Base-by-base conservation (phyloP, 2,797 vertebrate genomes). In the Sciurus vulgaris region DNA sequence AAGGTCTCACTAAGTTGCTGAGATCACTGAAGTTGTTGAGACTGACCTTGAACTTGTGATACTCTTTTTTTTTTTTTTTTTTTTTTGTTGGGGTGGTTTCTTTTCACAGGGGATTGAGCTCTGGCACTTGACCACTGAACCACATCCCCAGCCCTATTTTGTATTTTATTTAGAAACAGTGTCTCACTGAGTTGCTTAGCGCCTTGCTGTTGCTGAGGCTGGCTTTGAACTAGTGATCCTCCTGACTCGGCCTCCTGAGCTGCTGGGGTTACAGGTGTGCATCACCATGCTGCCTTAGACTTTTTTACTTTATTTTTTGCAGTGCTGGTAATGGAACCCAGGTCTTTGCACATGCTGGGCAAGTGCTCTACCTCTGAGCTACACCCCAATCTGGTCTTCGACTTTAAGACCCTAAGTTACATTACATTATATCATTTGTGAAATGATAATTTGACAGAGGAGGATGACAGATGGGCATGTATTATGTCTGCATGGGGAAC, bases 381-480 rank as follows among this genome's bases (percentile, higher is more conserved):
- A 13, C 22, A n/a, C 6, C 35, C 7, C 51, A 13, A 10, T 54
- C 76, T 95, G 28, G 49, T 70, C 20, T 59, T 59, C 35, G 51
- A 63, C 44, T 51, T 87, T 61, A 86, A 86, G 51, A 44, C 51
- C 41, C 33, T 65, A 65, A 47, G 56, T 56, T 22, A 22, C 54
- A 41, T 92, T 87, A 67, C 35, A 89, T 86, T 73, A 56, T 44
- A 56, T 93, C 70, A 20, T 76, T 30, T 81, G 35, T 70, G 51
- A 92, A 61, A 63, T 81, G 33, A 38, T 82, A n/a, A 49, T 82
- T 87, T 91, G 77, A 83, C 44, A 47, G 5, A 82, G 69, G 54
- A 89, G 44, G 51, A 22, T 83, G 88, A n/a, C 44, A 61, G 44
- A 20, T 56, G 54, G 54, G 54, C 30, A 13, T 73, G 7, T 59